Evolutionary conservation across 2,888 invertebrate genomes (phyloP), one percentile per base, ranked within the genome.

Genomic region (Watsonalla binaria): DNA sequence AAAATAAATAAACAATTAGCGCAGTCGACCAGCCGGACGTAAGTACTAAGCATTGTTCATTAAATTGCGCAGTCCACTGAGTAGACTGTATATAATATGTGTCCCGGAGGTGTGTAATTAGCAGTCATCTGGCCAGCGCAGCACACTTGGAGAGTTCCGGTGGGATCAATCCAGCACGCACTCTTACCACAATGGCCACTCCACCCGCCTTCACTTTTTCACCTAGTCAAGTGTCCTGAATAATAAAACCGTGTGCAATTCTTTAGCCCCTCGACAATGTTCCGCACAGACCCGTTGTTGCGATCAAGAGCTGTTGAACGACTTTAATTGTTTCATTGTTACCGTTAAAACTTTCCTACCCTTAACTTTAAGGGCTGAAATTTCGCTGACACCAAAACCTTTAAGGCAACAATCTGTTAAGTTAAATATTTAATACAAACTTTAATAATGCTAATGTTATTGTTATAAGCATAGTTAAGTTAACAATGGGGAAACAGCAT

Each of bases 241-340:
- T 78, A 80, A 82, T 78, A 82, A 76, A 79, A 78, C 71, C 73
- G 74, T 76, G 71, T 76, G 70, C 72, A 72, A 74, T 76, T 76
- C 70, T 76, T 74, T 67, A 66, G 62, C 61, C 70, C 60, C 76
- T 77, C 60, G 55, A 74, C 70, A 65, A 61, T 75, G 71, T 76
- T 75, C 76, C 63, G 67, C 65, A 54, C 68, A 66, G 66, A 66
- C 61, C 76, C 69, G 76, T 80, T 82, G 76, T 77, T 61, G 60
- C 61, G 65, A 65, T 80, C 69, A 70, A 82, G 78, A 66, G 71
- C 66, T 68, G 34, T 72, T 57, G 66, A 67, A 66, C 71, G 65
- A 68, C 64, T 72, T 72, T 76, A 77, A 77, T 79, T 82, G 74
- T 80, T 74, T 72, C 68, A 74, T 74, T 76, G 72, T 74, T 72